Conservation (phyloP, 2,888 invertebrate species). For the Drosophila glabriapex region DNA sequence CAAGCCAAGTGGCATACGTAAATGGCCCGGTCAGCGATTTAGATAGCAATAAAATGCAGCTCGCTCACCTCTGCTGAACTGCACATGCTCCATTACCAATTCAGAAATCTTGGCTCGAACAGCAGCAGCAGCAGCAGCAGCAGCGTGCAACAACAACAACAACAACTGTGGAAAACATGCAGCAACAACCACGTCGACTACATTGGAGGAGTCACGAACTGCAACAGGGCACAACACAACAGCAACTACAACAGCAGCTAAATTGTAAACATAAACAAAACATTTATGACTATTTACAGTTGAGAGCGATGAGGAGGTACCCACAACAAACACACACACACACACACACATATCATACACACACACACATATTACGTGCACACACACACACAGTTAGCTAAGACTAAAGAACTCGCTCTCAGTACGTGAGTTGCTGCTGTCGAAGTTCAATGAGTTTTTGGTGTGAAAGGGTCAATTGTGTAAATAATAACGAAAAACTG, state of each 20-base stretch:
- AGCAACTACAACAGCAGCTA: constrained; percentile 70
- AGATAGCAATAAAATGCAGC: constrained; percentile 77
- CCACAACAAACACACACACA: constrained; percentile 41
- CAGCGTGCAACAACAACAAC: constrained; percentile 47
- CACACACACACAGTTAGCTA: constrained; percentile 19
- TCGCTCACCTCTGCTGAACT: constrained; percentile 71
- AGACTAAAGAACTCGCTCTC: constrained; percentile 32
- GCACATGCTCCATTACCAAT: constrained; percentile 77
- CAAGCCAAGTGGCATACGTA: constrained; percentile 48
- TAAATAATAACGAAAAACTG: constrained; percentile 78
- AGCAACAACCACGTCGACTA: constrained; percentile 75
- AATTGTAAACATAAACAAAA: constrained; percentile 79
- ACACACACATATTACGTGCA: too few species aligned
- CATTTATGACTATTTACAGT: constrained; percentile 81
- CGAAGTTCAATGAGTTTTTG: constrained; percentile 76
- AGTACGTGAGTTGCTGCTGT: constrained; percentile 65
- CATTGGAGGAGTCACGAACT: constrained; percentile 78
- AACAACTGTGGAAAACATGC: constrained; percentile 54
- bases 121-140: constrained; percentile 42
- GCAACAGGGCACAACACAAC: constrained; percentile 44
- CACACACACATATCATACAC: constrained; percentile 24
- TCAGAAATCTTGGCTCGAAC: constrained; percentile 69
- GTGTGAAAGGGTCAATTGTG: constrained; percentile 80
- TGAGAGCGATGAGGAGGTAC: constrained; percentile 53
- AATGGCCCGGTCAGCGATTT: constrained; percentile 71